Evolutionary conservation across 2,113 vertebrate species (phyloP).

Genomic region (Oreochromis niloticus): DNA sequence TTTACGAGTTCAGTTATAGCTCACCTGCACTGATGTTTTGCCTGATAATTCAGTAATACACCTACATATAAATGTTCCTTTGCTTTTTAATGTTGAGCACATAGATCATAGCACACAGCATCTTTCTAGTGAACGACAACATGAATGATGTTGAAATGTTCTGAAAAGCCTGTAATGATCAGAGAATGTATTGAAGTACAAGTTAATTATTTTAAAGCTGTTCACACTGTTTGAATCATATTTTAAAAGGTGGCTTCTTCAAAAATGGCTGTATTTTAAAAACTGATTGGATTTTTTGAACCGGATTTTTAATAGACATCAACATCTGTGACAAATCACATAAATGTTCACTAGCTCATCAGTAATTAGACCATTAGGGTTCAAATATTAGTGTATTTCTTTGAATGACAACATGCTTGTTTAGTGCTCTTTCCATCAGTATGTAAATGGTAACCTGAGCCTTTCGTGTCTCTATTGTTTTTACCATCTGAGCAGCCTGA

Average conservation of each 20-base stretch:
- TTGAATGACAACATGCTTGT: not conserved
- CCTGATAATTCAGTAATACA: not conserved
- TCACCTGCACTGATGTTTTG: not conserved
- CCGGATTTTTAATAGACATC: not conserved
- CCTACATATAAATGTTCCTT: not conserved
- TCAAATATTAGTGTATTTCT: not conserved
- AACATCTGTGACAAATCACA: not conserved
- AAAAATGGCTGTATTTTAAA: not conserved
- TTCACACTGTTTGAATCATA: not conserved
- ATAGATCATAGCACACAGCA: not conserved
- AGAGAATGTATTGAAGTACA: not conserved
- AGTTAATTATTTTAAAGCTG: not conserved
- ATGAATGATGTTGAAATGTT: not conserved
- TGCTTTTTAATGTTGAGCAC: not conserved
- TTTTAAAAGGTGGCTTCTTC: not conserved
- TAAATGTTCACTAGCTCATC: not conserved
- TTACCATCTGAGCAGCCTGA: slow-evolving; percentile 3
- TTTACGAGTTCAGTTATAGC: not conserved
- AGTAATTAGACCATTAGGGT: not conserved
- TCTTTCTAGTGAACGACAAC: not conserved
- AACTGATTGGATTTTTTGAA: not conserved
- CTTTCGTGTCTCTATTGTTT: slow-evolving; percentile 22
- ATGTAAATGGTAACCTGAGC: slow-evolving; percentile 19
- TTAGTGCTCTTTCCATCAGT: not conserved
- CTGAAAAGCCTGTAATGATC: not conserved